Base-by-base conservation (phyloP, 2,113 vertebrate genomes). In the Hiodon alosoides region DNA sequence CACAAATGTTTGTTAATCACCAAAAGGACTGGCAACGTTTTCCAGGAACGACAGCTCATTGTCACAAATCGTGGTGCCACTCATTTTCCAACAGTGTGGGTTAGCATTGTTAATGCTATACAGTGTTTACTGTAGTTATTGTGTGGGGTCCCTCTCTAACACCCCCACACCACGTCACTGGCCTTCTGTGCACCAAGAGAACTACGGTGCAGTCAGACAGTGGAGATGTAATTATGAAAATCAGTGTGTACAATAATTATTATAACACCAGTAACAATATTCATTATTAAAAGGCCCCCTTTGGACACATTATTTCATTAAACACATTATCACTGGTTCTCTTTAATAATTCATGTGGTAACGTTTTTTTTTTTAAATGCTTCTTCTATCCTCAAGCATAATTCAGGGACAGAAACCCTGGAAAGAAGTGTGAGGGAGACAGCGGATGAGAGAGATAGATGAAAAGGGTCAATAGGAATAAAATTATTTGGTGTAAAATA, bases 261-360 rank as follows among this genome's bases (percentile, higher is more conserved):
- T 91, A 92, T 93, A 94, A 93, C 88, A 91, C 86, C 88, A 91
- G 88, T 89, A 90, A 90, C 89, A 90, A 90, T 90, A 89, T 91
- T 93, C 90, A 93, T 95, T 95, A 94, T 93, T 95, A 93, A 94
- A 94, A 92, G 91, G 90, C 88, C 90, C 92, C 90, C 91, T 89
- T 89, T 90, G 90, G 89, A 90, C 87, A 92, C 94, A 91, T 90
- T 94, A 93, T 94, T 94, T 93, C 89, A 94, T 94, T 94, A 91
- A 91, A 89, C 93, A 93, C 91, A 92, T 93, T 93, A 92, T 88
- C 89, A 84, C 90, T 85, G 87, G 67, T 80, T 83, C 79, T 83
- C 78, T 87, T 94, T 91, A 94, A 91, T 94, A 94, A 94, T 94
- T 94, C 90, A 94, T 90, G 85, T 55, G 60, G 70, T 81, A 80